phyloP scores from a whole-genome alignment of 2,888 invertebrate species.

The Monopis laevigella region DNA sequence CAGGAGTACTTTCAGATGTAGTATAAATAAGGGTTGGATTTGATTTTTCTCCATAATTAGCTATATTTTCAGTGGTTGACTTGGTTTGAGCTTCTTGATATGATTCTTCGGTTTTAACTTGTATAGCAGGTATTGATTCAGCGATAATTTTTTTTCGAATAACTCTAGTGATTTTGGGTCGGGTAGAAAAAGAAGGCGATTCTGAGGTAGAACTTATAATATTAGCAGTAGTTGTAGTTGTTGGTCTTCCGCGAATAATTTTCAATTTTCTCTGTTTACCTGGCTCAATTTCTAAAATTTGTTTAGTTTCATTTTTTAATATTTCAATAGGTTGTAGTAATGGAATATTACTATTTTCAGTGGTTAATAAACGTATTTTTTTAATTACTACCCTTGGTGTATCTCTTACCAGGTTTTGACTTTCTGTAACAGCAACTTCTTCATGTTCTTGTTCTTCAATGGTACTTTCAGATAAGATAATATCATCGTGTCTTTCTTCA shows the following conservation, averaged over 20 bases:
- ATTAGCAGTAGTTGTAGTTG: conserved; percentile 24
- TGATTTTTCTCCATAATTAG: conserved; percentile 52
- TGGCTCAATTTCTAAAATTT: too few relatives aligned
- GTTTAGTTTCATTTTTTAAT: too few relatives aligned
- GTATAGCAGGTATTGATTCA: conserved; percentile 31
- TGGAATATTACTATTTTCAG: conserved; percentile 23
- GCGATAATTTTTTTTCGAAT: conserved; percentile 47
- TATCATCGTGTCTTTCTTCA: conserved; percentile 47
- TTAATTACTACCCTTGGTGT: conserved; percentile 35
- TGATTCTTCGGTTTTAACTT: conserved; percentile 31
- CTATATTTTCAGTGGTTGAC: conserved; percentile 28
- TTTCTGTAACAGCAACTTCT: conserved; percentile 26
- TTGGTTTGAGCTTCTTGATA: conserved; percentile 29
- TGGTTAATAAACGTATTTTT: conserved; percentile 31
- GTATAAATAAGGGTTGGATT: conserved; percentile 23
- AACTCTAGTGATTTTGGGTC: conserved; percentile 43
- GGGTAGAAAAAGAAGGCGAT: conserved; percentile 22
- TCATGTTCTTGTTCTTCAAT: conserved; percentile 57
- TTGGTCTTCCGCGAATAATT: conserved; percentile 44
- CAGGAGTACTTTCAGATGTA: conserved; percentile 21
- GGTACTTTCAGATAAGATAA: conserved; percentile 57
- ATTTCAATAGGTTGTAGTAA: too few relatives aligned
- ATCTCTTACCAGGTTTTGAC: neutral
- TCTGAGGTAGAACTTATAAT: conserved; percentile 22
- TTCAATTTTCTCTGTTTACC: conserved; percentile 31